These are phyloP conservation scores for Oenanthe melanoleuca DNA, from an alignment of 2,113 vertebrate genomes.

Conservation along the genomic window DNA sequence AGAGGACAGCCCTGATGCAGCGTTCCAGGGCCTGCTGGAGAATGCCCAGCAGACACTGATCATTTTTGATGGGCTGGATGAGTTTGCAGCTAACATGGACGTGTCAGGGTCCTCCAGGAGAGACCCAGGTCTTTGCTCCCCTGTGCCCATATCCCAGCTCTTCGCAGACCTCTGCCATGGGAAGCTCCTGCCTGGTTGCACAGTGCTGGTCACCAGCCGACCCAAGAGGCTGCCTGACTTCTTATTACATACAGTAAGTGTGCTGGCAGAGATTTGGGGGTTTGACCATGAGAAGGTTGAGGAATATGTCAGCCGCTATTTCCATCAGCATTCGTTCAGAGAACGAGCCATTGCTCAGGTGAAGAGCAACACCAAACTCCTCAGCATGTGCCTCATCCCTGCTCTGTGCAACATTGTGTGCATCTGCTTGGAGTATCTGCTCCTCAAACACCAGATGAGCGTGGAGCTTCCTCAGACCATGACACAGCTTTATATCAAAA, in stretches of 20 bases:
- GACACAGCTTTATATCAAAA: slow-evolving; percentile 86
- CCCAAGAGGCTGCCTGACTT: slow-evolving; percentile 75
- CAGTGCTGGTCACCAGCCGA: slow-evolving; percentile 85
- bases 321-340: slow-evolving; percentile 34
- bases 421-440: slow-evolving; percentile 80
- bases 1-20: slow-evolving; percentile 47
- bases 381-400: slow-evolving; percentile 84
- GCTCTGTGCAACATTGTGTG: slow-evolving; percentile 85
- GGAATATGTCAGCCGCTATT: slow-evolving; percentile 80
- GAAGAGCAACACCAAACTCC: slow-evolving; percentile 71
- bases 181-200: slow-evolving; percentile 84
- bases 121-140: neutral
- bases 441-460: slow-evolving; percentile 9
- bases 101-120: neutral
- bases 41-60: slow-evolving; percentile 79
- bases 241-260: slow-evolving; percentile 52
- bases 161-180: slow-evolving; percentile 80
- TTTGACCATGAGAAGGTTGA: slow-evolving; percentile 78
- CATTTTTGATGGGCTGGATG: slow-evolving; percentile 91
- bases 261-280: slow-evolving; percentile 80
- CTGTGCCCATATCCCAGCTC: slow-evolving; percentile 73
- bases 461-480: slow-evolving; percentile 77
- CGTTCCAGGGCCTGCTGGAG: slow-evolving; percentile 80
- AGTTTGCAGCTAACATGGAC: slow-evolving; percentile 72
- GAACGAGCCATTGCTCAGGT: slow-evolving; percentile 74